These are phyloP conservation scores for Potamilus streckersoni DNA, from an alignment of 1,140 invertebrate genomes.

Conservation along the genomic window DNA sequence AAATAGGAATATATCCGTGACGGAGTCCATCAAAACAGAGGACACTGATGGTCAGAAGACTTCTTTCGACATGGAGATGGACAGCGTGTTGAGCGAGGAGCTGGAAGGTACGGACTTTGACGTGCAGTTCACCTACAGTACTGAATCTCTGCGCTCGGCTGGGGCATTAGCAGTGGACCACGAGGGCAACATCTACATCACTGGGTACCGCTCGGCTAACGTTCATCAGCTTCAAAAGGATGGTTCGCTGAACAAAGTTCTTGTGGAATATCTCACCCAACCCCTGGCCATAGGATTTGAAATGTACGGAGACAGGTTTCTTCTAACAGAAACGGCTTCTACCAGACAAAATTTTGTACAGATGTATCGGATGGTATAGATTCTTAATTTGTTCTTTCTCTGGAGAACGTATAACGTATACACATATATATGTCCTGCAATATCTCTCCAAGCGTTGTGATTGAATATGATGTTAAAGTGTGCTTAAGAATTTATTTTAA, in stretches of 20 bases:
- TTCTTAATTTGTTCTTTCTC: too few relatives aligned
- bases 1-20: conserved; percentile 13
- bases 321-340: conserved; percentile 25
- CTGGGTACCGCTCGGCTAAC: conserved; percentile 23
- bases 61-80: background rate
- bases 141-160: conserved; percentile 26
- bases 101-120: conserved; percentile 5
- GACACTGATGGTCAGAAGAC: conserved; percentile 18
- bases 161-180: conserved; percentile 24
- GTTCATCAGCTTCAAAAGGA: conserved; percentile 27
- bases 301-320: conserved; percentile 23
- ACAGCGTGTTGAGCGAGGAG: conserved; percentile 8
- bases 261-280: conserved; percentile 23
- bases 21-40: conserved; percentile 17
- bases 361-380: conserved; percentile 18
- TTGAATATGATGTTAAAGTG: too few relatives aligned
- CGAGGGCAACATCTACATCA: conserved; percentile 31
- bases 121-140: conserved; percentile 24
- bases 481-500: too few relatives aligned
- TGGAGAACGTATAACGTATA: too few relatives aligned
- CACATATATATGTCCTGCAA: too few relatives aligned
- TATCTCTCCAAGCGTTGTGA: too few relatives aligned
- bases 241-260: conserved; percentile 21
- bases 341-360: conserved; percentile 26
- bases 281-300: conserved; percentile 20